Conservation (phyloP, 1,140 invertebrate species). For the Epicauta chinensis region DNA sequence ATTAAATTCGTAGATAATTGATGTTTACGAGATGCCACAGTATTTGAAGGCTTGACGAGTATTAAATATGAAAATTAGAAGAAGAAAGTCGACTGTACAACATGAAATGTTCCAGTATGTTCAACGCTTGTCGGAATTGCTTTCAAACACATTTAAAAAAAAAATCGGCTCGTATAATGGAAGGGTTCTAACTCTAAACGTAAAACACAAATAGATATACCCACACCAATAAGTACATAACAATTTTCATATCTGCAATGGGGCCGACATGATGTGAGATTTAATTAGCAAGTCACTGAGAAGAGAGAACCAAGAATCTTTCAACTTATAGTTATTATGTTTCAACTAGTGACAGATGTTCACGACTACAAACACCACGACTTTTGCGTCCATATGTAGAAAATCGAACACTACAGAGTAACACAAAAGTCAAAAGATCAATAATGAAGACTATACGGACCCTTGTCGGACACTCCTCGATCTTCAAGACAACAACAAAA, state of each 20-base stretch:
- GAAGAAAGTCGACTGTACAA: slow-evolving; percentile 11
- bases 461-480: too few relatives aligned
- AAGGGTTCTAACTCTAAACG: not conserved
- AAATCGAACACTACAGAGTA: too few relatives aligned
- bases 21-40: slow-evolving; percentile 6
- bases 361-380: slow-evolving; percentile 13
- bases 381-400: too few relatives aligned
- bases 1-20: slow-evolving; percentile 2
- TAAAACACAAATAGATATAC: not conserved
- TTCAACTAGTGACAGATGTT: slow-evolving; percentile 34
- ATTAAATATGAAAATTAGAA: not conserved
- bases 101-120: slow-evolving; percentile 26
- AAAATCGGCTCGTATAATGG: slow-evolving; percentile 5
- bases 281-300: slow-evolving; percentile 37
- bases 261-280: slow-evolving; percentile 29
- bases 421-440: too few relatives aligned
- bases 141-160: slow-evolving; percentile 7
- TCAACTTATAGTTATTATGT: slow-evolving; percentile 36
- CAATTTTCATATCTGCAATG: slow-evolving; percentile 8
- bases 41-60: too few relatives aligned
- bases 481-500: too few relatives aligned
- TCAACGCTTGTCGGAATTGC: slow-evolving; percentile 18
- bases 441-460: too few relatives aligned
- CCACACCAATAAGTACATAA: not conserved
- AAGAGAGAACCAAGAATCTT: slow-evolving; percentile 21